phyloP scores from a whole-genome alignment of 1,140 invertebrate genomes.

The Theocolax elegans region DNA sequence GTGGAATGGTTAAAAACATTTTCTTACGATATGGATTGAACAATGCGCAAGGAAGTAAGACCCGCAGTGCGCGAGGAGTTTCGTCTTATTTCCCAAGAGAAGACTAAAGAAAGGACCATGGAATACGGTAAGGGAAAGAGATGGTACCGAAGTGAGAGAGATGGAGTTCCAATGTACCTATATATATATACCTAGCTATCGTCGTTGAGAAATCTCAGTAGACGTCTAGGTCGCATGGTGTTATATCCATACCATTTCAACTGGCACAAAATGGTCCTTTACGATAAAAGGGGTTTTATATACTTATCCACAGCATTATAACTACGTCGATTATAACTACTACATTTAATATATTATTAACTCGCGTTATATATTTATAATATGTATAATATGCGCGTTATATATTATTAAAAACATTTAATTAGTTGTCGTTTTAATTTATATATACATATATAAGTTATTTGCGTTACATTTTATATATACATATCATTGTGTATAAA shows the following conservation, averaged over 20 bases:
- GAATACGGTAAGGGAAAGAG: background rate
- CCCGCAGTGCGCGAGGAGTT: slow-evolving; percentile 22
- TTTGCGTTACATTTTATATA: no score
- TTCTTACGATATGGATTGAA: slow-evolving; percentile 6
- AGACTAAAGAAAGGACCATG: slow-evolving; percentile 38
- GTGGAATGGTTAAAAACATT: slow-evolving; percentile 11
- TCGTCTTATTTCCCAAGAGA: slow-evolving; percentile 48
- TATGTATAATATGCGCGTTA: no score
- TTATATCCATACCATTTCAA: slow-evolving; percentile 7
- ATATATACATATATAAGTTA: no score
- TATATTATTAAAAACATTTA: no score
- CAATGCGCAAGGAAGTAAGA: slow-evolving; percentile 1
- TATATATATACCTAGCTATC: no score
- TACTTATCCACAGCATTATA: background rate
- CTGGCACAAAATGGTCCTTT: background rate
- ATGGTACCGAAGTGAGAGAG: slow-evolving; percentile 24
- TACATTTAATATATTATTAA: no score
- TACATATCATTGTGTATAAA: no score
- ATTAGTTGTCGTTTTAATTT: no score
- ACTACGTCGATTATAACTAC: no score
- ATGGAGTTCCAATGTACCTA: slow-evolving; percentile 4
- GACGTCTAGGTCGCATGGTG: background rate
- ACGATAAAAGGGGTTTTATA: no score
- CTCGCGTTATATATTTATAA: no score
- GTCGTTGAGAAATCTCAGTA: slow-evolving; percentile 3